Percentiles rank a stretch among this genome's conserved stretches.
Conservation (phyloP, 1,140 invertebrate species). For the Neotoxoptera formosana region DNA sequence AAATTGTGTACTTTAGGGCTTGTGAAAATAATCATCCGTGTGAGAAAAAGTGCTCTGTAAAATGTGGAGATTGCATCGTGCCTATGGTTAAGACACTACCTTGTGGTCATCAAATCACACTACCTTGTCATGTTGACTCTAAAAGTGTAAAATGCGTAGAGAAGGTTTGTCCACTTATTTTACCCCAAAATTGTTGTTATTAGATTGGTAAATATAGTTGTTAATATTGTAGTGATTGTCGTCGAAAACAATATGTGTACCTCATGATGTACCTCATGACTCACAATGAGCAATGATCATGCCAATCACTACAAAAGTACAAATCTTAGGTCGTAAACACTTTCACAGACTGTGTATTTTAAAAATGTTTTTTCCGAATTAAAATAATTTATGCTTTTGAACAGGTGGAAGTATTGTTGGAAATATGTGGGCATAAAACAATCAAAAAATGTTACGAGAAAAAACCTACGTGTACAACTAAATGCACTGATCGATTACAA, state of each 20-base stretch:
- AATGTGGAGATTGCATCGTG: slow-evolving; percentile 65
- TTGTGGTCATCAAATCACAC: slow-evolving; percentile 65
- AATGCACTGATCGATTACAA: slow-evolving; percentile 55
- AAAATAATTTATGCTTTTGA: background rate
- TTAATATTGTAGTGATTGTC: background rate
- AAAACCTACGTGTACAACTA: background rate
- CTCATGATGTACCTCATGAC: no score
- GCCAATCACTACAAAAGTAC: background rate
- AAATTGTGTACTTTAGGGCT: slow-evolving; percentile 54
- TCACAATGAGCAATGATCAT: background rate
- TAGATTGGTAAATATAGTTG: background rate
- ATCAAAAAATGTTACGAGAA: slow-evolving; percentile 53
- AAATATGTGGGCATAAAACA: slow-evolving; percentile 65
- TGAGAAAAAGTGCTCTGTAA: slow-evolving; percentile 64
- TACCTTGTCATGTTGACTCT: slow-evolving; percentile 64
- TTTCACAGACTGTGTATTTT: background rate
- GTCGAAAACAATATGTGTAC: background rate
- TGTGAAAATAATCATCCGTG: slow-evolving; percentile 66
- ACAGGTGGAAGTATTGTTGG: slow-evolving; percentile 39
- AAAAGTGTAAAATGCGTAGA: slow-evolving; percentile 63
- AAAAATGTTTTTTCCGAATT: background rate
- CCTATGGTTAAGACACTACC: slow-evolving; percentile 63
- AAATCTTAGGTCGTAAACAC: background rate
- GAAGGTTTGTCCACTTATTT: slow-evolving; percentile 28
- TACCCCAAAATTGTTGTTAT: background rate